Percentiles rank a stretch among this genome's conserved stretches.
These are phyloP conservation scores for Malacoctenus gilli DNA, from an alignment of 2,797 vertebrate species.

Conservation along the genomic window DNA sequence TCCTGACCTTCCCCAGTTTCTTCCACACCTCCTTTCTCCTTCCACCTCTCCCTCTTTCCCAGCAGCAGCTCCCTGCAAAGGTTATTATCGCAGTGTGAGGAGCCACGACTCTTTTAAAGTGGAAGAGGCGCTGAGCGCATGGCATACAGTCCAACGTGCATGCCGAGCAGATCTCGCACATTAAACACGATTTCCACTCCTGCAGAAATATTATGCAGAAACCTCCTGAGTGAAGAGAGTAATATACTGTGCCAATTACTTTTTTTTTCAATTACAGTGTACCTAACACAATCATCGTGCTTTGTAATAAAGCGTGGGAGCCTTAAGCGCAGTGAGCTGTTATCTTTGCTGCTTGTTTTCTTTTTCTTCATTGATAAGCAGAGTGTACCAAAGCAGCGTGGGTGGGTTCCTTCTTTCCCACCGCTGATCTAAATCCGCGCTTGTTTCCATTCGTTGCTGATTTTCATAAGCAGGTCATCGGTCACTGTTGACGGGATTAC, in stretches of 20 bases:
- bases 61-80: conserved; percentile 29
- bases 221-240: neutral
- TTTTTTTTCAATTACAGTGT: conserved; percentile 20
- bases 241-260: conserved; percentile 8
- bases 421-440: conserved; percentile 12
- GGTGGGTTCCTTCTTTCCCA: neutral
- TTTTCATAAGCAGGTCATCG: neutral
- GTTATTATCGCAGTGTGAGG: conserved; percentile 41
- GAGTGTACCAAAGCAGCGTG: neutral
- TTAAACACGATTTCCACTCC: neutral
- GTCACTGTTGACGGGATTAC: neutral
- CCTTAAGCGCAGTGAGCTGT: neutral
- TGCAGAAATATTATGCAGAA: conserved; percentile 17
- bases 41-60: conserved; percentile 28
- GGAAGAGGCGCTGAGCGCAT: conserved; percentile 6
- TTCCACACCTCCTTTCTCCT: conserved; percentile 40
- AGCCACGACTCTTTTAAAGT: conserved; percentile 25
- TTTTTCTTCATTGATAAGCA: conserved; percentile 31
- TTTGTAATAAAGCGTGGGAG: neutral
- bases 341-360: conserved; percentile 23
- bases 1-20: conserved; percentile 67
- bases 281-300: conserved; percentile 19
- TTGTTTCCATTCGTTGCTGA: conserved; percentile 13
- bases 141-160: neutral
- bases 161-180: neutral